Evolutionary conservation across 2,888 invertebrate genomes (phyloP).

Genomic region (Anthoptus insignis): DNA sequence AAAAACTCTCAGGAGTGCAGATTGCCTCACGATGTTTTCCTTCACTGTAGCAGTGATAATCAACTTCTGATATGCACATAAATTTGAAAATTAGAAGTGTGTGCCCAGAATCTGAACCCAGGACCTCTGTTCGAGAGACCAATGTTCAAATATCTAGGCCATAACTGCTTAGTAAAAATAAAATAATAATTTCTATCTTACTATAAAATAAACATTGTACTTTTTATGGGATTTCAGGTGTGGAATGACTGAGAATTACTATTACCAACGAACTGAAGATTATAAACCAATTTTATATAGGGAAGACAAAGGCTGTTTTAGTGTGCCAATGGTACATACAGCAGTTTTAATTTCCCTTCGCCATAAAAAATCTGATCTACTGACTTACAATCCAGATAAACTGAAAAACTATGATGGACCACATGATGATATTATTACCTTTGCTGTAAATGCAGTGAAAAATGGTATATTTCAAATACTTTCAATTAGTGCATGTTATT

Average conservation of each 20-base stretch:
- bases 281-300: constrained; percentile 93
- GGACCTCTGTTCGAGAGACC: no score
- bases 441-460: constrained; percentile 93
- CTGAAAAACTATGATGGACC: constrained; percentile 91
- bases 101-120: no score
- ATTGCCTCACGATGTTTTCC: no score
- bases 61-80: no score
- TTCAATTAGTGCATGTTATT: constrained; percentile 19
- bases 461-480: constrained; percentile 73
- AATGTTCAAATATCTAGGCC: no score
- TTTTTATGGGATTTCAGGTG: constrained; percentile 81
- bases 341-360: constrained; percentile 94
- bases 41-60: no score
- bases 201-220: no score
- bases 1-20: no score
- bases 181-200: no score
- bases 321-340: constrained; percentile 97
- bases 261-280: constrained; percentile 94
- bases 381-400: constrained; percentile 92
- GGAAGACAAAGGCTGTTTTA: constrained; percentile 91
- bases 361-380: constrained; percentile 81
- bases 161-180: background rate
- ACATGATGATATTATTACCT: constrained; percentile 96
- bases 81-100: no score
- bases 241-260: constrained; percentile 95